Percentiles rank a stretch among this genome's conserved stretches.
Conservation (phyloP, 1,140 invertebrate genomes). For the Drosophila quadrilineata region DNA sequence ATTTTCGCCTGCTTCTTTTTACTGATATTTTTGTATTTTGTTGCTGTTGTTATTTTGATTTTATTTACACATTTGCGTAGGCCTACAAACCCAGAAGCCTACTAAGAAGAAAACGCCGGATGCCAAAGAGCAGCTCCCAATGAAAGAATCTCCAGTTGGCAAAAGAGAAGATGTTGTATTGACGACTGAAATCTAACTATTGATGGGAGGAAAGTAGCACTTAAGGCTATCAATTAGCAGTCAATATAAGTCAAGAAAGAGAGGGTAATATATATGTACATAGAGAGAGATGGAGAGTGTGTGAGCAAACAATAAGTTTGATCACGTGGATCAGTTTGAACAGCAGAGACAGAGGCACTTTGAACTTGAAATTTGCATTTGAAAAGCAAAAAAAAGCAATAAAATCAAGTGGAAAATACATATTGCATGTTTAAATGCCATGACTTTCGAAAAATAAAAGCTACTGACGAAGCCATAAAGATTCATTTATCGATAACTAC, state of each 20-base stretch:
- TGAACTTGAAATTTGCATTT: constrained; percentile 27
- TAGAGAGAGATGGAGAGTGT: neutral
- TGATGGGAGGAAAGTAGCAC: constrained; percentile 24
- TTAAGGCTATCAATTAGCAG: constrained; percentile 29
- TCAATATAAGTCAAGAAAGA: no score
- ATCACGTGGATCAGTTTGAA: constrained; percentile 25
- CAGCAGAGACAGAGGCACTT: constrained; percentile 7
- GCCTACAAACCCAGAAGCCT: constrained; percentile 76
- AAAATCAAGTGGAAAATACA: neutral
- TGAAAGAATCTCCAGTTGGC: no score
- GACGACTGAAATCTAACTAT: no score
- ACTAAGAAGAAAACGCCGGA: constrained; percentile 36
- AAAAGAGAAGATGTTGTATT: no score
- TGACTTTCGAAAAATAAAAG: constrained; percentile 12
- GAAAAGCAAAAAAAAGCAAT: constrained; percentile 2
- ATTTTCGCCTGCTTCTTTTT: no score
- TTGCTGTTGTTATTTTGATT: no score
- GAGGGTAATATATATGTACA: neutral
- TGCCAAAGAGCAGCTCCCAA: constrained; percentile 2
- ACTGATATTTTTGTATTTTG: no score
- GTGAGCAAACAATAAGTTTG: neutral
- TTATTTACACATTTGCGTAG: constrained; percentile 70
- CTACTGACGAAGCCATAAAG: neutral
- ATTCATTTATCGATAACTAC: no score
- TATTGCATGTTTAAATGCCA: constrained; percentile 21